These are phyloP conservation scores for Trochalopteron elliotii DNA, from an alignment of 2,113 vertebrate species.

Conservation along the genomic window DNA sequence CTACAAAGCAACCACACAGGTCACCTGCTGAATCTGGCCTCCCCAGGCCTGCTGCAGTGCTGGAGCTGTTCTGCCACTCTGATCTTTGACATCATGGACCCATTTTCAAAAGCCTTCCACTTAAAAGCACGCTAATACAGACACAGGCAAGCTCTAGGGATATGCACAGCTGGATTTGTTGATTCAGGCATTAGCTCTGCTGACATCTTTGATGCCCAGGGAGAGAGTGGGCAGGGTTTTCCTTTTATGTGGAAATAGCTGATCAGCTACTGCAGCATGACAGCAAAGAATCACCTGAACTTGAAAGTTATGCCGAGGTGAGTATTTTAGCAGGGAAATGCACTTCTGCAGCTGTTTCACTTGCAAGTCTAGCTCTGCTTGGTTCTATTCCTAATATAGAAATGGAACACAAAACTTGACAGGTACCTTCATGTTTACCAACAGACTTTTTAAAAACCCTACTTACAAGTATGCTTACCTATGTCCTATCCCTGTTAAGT, in stretches of 20 bases:
- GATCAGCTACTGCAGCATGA: neutral
- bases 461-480: neutral
- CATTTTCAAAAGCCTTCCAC: neutral
- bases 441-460: neutral
- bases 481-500: neutral
- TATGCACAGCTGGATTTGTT: slow-evolving; percentile 11
- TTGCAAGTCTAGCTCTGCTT: neutral
- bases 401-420: neutral
- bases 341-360: neutral
- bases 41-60: neutral
- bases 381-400: neutral
- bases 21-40: neutral
- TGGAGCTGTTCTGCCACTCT: neutral
- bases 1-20: neutral
- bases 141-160: neutral
- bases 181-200: slow-evolving; percentile 5
- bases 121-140: neutral
- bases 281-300: neutral
- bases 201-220: neutral
- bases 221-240: neutral
- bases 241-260: slow-evolving; percentile 8
- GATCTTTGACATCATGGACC: neutral
- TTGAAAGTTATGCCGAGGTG: neutral
- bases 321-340: neutral
- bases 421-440: neutral